phyloP scores from a whole-genome alignment of 2,797 vertebrate genomes.

The Poecilia wingei region DNA sequence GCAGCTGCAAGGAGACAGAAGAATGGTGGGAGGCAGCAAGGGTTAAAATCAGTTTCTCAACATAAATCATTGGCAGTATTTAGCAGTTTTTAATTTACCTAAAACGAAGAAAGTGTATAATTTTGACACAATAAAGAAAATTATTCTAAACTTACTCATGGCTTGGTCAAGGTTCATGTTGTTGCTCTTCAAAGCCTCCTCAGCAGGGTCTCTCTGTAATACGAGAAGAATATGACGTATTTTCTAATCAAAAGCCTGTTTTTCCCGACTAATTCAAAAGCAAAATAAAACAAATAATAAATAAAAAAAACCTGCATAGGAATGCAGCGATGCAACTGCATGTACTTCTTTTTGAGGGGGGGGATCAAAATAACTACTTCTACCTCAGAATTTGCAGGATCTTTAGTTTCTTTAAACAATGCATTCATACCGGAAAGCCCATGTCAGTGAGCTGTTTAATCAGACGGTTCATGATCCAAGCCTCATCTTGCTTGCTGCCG shows the following conservation, averaged over 20 bases:
- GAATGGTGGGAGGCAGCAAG: background rate
- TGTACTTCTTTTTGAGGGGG: background rate
- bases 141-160: conserved; percentile 89
- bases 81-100: background rate
- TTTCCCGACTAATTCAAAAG: background rate
- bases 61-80: background rate
- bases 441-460: conserved; percentile 99
- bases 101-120: background rate
- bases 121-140: background rate
- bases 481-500: conserved; percentile 92
- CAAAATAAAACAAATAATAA: background rate
- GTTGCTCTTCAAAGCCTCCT: conserved; percentile 98
- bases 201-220: conserved; percentile 96
- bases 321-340: background rate
- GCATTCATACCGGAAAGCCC: conserved; percentile 91
- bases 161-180: conserved; percentile 99
- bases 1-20: conserved; percentile 80
- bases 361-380: background rate
- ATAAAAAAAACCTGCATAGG: background rate
- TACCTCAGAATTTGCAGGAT: background rate
- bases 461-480: conserved; percentile 97
- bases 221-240: background rate
- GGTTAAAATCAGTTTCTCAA: background rate
- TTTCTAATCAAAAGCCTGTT: conserved; percentile 1
- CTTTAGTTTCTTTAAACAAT: background rate